These are phyloP conservation scores for Suricata suricatta DNA, from an alignment of 2,113 vertebrate species.

Conservation along the genomic window DNA sequence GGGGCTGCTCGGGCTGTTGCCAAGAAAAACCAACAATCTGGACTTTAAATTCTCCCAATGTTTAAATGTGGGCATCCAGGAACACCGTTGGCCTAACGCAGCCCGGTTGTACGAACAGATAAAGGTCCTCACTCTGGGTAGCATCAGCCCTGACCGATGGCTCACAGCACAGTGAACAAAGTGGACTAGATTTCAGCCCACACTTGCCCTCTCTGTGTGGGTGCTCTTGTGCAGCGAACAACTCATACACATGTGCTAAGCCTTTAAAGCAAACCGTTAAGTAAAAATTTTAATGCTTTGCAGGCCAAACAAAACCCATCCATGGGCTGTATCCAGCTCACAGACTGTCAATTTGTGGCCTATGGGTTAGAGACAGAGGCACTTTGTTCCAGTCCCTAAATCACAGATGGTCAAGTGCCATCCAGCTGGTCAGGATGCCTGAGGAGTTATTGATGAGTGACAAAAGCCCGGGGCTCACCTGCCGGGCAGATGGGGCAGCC, in stretches of 20 bases:
- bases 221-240: background rate
- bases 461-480: conserved; percentile 84
- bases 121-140: background rate
- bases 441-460: background rate
- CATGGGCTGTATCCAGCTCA: background rate
- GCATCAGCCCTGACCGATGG: background rate
- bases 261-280: background rate
- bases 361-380: background rate
- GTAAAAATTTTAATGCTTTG: background rate
- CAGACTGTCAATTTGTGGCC: background rate
- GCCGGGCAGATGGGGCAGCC: conserved; percentile 88
- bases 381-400: background rate
- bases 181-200: background rate
- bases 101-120: background rate
- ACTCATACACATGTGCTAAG: background rate
- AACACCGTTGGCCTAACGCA: background rate
- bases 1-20: background rate
- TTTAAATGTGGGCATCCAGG: background rate
- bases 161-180: background rate
- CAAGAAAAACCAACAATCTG: background rate
- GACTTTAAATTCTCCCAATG: background rate
- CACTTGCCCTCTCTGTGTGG: background rate
- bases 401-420: background rate
- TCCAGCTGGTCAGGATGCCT: background rate
- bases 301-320: background rate